Conservation (phyloP, 2,888 invertebrate species). For the Callimorpha dominula region DNA sequence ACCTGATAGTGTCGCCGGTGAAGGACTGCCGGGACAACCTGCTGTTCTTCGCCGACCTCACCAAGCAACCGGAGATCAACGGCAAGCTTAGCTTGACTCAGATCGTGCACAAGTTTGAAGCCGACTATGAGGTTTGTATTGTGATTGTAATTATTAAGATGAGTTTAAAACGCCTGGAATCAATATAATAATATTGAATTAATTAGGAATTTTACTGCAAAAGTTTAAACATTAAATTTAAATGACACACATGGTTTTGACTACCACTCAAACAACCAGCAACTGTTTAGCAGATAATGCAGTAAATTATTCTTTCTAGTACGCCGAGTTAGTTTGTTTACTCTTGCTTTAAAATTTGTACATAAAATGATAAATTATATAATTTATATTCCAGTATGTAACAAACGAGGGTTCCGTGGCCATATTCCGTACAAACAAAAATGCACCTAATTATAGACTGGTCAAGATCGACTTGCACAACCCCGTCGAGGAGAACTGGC, state of each 20-base stretch:
- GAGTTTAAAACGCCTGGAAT: too few species aligned
- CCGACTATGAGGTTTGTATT: constrained; percentile 94
- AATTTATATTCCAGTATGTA: constrained; percentile 89
- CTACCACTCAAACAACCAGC: too few species aligned
- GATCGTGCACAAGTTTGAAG: constrained; percentile 95
- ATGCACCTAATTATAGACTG: constrained; percentile 96
- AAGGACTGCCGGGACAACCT: constrained; percentile 97
- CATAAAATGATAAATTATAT: background rate
- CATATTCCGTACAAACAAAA: constrained; percentile 96
- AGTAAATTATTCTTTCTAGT: too few species aligned
- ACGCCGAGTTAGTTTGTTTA: background rate
- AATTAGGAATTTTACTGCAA: too few species aligned
- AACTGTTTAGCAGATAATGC: too few species aligned
- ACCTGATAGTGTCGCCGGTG: constrained; percentile 93
- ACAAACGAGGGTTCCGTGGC: constrained; percentile 94
- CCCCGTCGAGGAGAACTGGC: constrained; percentile 92
- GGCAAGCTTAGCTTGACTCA: constrained; percentile 90
- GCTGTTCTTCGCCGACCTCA: constrained; percentile 93
- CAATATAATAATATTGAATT: too few species aligned
- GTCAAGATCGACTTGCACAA: constrained; percentile 93
- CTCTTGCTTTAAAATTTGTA: background rate
- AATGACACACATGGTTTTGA: too few species aligned
- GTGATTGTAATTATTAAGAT: too few species aligned
- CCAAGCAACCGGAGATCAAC: constrained; percentile 87
- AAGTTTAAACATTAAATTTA: too few species aligned